phyloP scores from a whole-genome alignment of 2,888 invertebrate species.

The Amphiduros pacificus region DNA sequence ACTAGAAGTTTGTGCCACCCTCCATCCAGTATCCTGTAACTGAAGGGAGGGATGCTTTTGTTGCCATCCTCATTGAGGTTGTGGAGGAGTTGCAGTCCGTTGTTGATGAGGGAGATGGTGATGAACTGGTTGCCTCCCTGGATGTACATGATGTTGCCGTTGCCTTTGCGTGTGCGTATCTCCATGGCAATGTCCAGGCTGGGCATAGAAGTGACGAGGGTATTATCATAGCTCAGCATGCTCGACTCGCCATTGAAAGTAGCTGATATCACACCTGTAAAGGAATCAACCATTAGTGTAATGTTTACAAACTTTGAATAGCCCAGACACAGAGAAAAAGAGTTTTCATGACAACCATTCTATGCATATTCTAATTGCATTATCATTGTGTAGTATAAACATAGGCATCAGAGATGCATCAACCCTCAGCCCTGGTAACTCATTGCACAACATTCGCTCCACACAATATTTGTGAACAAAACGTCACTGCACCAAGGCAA shows the following conservation, averaged over 20 bases:
- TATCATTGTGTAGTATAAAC: too few relatives aligned
- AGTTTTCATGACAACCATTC: too few relatives aligned
- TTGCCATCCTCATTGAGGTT: background rate
- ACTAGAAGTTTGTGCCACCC: background rate
- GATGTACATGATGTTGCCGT: background rate
- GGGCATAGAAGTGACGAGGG: conserved; percentile 66
- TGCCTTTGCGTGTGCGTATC: conserved; percentile 15
- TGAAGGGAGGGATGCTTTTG: background rate
- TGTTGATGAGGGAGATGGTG: background rate
- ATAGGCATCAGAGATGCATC: too few relatives aligned
- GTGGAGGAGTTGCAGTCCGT: background rate
- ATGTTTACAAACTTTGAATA: too few relatives aligned
- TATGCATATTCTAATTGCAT: too few relatives aligned
- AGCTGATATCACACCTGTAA: conserved; percentile 72
- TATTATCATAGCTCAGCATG: conserved; percentile 68
- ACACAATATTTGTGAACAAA: too few relatives aligned
- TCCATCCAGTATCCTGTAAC: background rate
- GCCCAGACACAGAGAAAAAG: too few relatives aligned
- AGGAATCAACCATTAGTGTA: too few relatives aligned
- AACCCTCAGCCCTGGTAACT: too few relatives aligned
- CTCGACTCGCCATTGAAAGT: conserved; percentile 80
- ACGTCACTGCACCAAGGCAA: too few relatives aligned
- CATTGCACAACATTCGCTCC: too few relatives aligned
- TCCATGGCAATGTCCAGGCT: conserved; percentile 18
- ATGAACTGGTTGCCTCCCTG: background rate